Percentiles rank a stretch among this genome's conserved stretches.
Conservation (phyloP, 2,113 vertebrate species). For the Lophius piscatorius region DNA sequence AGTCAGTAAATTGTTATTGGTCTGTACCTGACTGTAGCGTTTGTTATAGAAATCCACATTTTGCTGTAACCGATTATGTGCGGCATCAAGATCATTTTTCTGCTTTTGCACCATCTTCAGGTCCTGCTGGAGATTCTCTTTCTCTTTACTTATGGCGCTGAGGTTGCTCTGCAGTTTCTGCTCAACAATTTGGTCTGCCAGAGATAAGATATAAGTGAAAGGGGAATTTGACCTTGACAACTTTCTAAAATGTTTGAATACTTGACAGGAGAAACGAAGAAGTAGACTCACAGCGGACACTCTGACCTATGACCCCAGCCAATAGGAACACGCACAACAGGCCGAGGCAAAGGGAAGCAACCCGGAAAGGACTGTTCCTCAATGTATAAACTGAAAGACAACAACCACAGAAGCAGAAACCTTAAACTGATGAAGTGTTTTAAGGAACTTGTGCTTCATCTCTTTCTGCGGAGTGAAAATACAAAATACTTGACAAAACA, state of each 20-base stretch:
- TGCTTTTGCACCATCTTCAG: slow-evolving; percentile 4
- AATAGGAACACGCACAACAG: slow-evolving; percentile 60
- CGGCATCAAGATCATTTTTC: background rate
- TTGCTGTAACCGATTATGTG: background rate
- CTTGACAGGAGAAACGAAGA: slow-evolving; percentile 3
- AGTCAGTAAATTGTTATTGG: slow-evolving; percentile 11
- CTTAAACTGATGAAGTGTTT: slow-evolving; percentile 5
- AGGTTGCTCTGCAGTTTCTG: slow-evolving; percentile 16
- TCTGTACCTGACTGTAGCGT: fast-evolving
- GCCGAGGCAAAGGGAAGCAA: slow-evolving; percentile 45
- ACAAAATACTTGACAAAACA: background rate
- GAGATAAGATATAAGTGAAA: background rate
- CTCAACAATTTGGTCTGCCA: slow-evolving; percentile 39
- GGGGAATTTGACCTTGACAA: background rate
- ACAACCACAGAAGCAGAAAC: slow-evolving; percentile 4
- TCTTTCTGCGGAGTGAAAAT: too few species aligned
- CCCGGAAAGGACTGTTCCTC: slow-evolving; percentile 54
- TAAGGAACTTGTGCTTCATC: slow-evolving; percentile 19
- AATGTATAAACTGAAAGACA: slow-evolving; percentile 37
- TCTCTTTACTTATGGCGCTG: slow-evolving; percentile 7
- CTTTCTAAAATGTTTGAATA: background rate
- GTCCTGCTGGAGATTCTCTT: slow-evolving; percentile 23
- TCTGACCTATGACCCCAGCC: slow-evolving; percentile 56
- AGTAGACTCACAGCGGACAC: slow-evolving; percentile 59
- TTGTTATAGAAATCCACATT: fast-evolving